Evolutionary conservation across 2,888 invertebrate genomes (phyloP).

Genomic region (Amblyteles armatorius): DNA sequence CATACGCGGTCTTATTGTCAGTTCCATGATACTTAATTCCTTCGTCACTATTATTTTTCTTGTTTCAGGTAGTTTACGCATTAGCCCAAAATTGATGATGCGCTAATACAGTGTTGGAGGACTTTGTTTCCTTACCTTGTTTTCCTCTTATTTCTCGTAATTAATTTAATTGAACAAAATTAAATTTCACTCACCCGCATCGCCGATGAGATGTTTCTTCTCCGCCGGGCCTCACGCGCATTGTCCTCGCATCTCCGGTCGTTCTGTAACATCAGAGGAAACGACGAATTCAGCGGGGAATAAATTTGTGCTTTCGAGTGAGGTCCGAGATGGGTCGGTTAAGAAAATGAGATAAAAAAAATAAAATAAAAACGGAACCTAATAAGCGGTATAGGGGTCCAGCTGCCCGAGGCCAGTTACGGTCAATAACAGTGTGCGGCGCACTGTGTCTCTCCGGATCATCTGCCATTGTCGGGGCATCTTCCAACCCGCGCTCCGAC

Average conservation of each 20-base stretch:
- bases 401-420: conserved; percentile 54
- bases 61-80: too few relatives aligned
- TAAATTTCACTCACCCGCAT: conserved; percentile 55
- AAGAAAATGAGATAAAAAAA: not conserved
- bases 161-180: not conserved
- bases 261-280: conserved; percentile 53
- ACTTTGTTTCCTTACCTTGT: not conserved
- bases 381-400: conserved; percentile 43
- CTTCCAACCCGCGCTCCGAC: conserved; percentile 17
- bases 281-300: not conserved
- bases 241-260: conserved; percentile 36
- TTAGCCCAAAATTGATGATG: too few relatives aligned
- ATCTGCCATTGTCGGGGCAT: conserved; percentile 20
- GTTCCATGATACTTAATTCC: too few relatives aligned
- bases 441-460: conserved; percentile 14
- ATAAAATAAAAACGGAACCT: conserved; percentile 6
- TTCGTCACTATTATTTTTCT: too few relatives aligned
- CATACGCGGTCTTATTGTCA: too few relatives aligned
- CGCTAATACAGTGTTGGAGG: too few relatives aligned
- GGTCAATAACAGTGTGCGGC: conserved; percentile 34
- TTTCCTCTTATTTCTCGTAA: not conserved
- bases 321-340: not conserved
- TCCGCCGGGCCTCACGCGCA: conserved; percentile 10
- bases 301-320: not conserved
- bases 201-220: conserved; percentile 26